Base-by-base conservation (phyloP, 2,113 vertebrate genomes). In the Lontra canadensis region DNA sequence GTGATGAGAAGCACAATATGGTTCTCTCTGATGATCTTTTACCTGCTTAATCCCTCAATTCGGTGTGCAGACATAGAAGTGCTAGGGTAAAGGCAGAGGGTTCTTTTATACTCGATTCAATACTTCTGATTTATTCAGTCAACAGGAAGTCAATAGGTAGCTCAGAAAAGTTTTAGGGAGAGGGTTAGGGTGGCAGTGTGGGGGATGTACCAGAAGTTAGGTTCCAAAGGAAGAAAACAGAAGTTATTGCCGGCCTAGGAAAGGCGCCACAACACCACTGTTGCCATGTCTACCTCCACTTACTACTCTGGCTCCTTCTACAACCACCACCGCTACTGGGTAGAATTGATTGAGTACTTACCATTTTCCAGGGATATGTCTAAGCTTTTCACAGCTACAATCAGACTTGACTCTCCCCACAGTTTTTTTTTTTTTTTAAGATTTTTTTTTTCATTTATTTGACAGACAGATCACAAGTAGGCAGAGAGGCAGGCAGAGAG, bases 311-410 rank as follows among this genome's bases (percentile, higher is more conserved):
- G 17, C 23, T 39, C 10, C n/a, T 26, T n/a, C 9, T 23, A 31
- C 20, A 8, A 11, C 11, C 4, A 36, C 25, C 18, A 8, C n/a
- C 6, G 5, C 39, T n/a, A 67, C 0, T 52, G 34, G 17, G 1
- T 10, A 49, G 7, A 59, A 81, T 47, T 18, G 79, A 67, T 6
- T 69, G 47, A 76, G 25, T 18, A 44, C 13, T 63, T 76, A 36
- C 5, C 20, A 14, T 31, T n/a, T 25, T 20, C 12, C 21, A 55
- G 7, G 21, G 18, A 86, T 12, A 6, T 21, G 26, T 52, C 49
- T 65, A 59, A 78, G 65, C 14, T 92, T 57, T 44, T 55, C 49
- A 26, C 71, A 71, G 31, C 15, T 15, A 39, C 57, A 76, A 3
- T 67, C 47, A 84, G 42, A 59, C 42, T 65, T 83, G 86, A 90